A percentile compares a stretch with the other conserved stretches of the same genome.
phyloP scores from a whole-genome alignment of 2,797 vertebrate genomes.

The Psittacula echo region DNA sequence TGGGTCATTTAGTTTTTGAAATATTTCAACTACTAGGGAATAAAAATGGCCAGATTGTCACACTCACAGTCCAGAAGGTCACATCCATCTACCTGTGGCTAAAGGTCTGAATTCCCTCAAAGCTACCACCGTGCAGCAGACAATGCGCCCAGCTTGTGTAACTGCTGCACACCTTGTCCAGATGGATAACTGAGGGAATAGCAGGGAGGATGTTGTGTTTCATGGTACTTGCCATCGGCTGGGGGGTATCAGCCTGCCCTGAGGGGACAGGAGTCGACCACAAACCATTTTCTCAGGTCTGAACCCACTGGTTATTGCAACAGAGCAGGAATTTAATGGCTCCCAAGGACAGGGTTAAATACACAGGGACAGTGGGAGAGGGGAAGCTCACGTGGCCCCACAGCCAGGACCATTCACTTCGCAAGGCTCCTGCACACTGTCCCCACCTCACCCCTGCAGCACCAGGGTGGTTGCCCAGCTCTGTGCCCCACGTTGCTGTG shows the following conservation, averaged over 20 bases:
- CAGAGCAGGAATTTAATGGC: not conserved
- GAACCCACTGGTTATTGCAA: not conserved
- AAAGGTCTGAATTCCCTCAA: slow-evolving; percentile 23
- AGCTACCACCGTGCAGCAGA: not conserved
- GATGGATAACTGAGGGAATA: not conserved
- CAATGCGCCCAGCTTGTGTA: not conserved
- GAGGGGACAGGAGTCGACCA: not conserved
- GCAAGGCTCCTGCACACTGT: not conserved
- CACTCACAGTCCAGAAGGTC: not conserved
- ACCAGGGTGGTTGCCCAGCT: not conserved
- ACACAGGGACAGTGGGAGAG: not conserved
- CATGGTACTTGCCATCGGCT: not conserved
- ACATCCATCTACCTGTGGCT: not conserved
- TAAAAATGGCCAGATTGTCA: slow-evolving; percentile 33
- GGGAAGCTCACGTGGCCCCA: not conserved
- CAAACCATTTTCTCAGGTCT: not conserved
- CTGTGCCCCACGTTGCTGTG: accelerated
- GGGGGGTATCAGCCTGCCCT: not conserved
- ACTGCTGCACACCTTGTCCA: not conserved
- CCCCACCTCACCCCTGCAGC: not conserved
- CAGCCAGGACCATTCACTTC: not conserved
- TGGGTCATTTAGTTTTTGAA: slow-evolving; percentile 38
- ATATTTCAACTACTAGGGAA: slow-evolving; percentile 28
- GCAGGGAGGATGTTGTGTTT: not conserved
- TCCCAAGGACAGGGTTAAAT: not conserved